Percentiles rank a stretch among this genome's conserved stretches.
Evolutionary conservation across 1,140 invertebrate species (phyloP).

Genomic region (Pogonomyrmex californicus): DNA sequence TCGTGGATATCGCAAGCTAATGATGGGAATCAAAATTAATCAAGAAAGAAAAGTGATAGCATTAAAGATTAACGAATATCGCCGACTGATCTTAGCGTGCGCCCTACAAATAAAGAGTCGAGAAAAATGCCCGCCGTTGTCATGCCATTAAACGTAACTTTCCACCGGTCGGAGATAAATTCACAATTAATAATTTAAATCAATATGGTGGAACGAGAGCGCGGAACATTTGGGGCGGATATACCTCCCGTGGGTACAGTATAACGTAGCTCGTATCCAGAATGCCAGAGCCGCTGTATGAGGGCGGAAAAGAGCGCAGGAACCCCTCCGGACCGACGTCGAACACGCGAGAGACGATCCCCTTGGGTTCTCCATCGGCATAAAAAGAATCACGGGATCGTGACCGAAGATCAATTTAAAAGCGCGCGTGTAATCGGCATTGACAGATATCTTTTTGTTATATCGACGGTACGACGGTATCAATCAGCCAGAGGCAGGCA

Average conservation of each 20-base stretch:
- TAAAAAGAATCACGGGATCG: conserved; percentile 72
- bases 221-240: conserved; percentile 80
- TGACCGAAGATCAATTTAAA: conserved; percentile 67
- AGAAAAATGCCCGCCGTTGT: conserved; percentile 53
- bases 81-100: conserved; percentile 2
- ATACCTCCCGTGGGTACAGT: conserved; percentile 81
- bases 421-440: conserved; percentile 44
- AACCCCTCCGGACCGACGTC: conserved; percentile 60
- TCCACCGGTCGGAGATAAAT: conserved; percentile 76
- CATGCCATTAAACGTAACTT: conserved; percentile 66
- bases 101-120: conserved; percentile 19
- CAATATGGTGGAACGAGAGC: conserved; percentile 83
- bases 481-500: not conserved
- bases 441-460: not conserved
- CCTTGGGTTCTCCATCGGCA: conserved; percentile 67
- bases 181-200: conserved; percentile 86
- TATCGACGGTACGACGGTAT: not conserved
- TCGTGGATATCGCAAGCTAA: not conserved
- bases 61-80: conserved; percentile 31
- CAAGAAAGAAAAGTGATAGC: not conserved
- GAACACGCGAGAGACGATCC: conserved; percentile 72
- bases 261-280: conserved; percentile 72
- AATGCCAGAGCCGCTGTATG: conserved; percentile 69
- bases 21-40: conserved; percentile 1
- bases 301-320: conserved; percentile 66